A percentile compares a stretch with the other conserved stretches of the same genome.
These are phyloP conservation scores for Dasypolia templi DNA, from an alignment of 2,888 invertebrate genomes.

Conservation along the genomic window DNA sequence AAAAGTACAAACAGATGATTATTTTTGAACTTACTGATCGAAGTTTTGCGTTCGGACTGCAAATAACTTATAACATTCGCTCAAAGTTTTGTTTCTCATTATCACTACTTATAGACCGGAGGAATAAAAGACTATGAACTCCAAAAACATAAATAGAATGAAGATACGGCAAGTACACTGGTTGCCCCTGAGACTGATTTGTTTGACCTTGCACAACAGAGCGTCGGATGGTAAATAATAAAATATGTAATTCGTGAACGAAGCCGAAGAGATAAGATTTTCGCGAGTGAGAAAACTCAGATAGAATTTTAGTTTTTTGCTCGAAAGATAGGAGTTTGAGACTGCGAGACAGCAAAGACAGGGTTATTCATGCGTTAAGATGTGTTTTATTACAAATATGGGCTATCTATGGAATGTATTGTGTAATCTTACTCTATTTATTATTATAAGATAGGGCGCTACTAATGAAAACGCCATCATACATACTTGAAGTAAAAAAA, in stretches of 20 bases:
- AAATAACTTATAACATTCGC: constrained; percentile 35
- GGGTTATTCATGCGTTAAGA: no score
- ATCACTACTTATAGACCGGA: neutral
- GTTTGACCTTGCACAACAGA: constrained; percentile 63
- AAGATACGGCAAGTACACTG: neutral
- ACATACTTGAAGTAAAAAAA: no score
- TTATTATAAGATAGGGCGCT: neutral
- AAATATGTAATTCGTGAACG: constrained; percentile 25
- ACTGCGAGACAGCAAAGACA: neutral
- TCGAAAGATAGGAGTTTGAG: neutral
- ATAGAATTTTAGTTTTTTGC: neutral
- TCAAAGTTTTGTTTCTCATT: constrained; percentile 53
- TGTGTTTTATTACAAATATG: no score
- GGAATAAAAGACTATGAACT: constrained; percentile 11
- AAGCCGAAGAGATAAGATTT: constrained; percentile 2
- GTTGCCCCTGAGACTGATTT: constrained; percentile 50
- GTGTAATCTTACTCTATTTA: no score
- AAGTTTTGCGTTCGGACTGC: constrained; percentile 12
- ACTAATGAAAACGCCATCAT: neutral
- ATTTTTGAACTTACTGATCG: constrained; percentile 50
- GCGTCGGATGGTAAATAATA: constrained; percentile 1
- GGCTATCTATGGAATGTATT: neutral
- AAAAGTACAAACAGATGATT: neutral
- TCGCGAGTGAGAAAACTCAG: neutral
- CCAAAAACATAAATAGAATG: constrained; percentile 30